These are phyloP conservation scores for Turnix velox DNA, from an alignment of 2,113 vertebrate genomes.

Conservation along the genomic window DNA sequence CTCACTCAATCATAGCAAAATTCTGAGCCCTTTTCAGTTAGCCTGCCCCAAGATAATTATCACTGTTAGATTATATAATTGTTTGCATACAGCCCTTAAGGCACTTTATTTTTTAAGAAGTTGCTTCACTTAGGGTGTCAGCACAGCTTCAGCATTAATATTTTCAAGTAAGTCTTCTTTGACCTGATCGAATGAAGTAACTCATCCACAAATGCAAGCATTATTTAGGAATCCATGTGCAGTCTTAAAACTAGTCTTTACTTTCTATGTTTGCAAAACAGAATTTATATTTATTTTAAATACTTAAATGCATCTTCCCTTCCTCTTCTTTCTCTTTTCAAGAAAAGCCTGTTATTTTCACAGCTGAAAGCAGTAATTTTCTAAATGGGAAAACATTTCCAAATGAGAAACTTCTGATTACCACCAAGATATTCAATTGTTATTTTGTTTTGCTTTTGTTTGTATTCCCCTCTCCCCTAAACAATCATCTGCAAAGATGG, in stretches of 20 bases:
- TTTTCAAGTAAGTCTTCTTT: neutral
- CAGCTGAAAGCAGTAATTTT: slow-evolving; percentile 72
- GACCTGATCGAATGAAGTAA: slow-evolving; percentile 14
- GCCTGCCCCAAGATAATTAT: neutral
- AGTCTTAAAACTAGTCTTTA: neutral
- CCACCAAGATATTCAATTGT: neutral
- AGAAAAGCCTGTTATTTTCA: slow-evolving; percentile 62
- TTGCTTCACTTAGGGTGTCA: neutral
- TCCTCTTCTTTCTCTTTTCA: slow-evolving; percentile 1
- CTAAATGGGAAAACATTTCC: slow-evolving; percentile 46
- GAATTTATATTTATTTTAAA: slow-evolving; percentile 63
- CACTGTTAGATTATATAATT: neutral
- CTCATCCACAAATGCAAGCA: neutral
- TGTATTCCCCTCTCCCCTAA: neutral
- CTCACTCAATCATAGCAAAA: neutral
- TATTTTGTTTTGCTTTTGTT: slow-evolving; percentile 24
- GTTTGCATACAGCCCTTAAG: neutral
- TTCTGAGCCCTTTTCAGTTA: neutral
- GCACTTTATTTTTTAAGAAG: neutral
- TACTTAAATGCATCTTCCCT: neutral
- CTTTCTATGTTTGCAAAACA: slow-evolving; percentile 19
- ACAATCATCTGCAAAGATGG: neutral
- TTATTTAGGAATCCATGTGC: neutral
- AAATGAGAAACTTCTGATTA: slow-evolving; percentile 57
- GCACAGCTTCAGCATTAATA: neutral